phyloP scores from a whole-genome alignment of 2,113 vertebrate species.

The Microcebus murinus region DNA sequence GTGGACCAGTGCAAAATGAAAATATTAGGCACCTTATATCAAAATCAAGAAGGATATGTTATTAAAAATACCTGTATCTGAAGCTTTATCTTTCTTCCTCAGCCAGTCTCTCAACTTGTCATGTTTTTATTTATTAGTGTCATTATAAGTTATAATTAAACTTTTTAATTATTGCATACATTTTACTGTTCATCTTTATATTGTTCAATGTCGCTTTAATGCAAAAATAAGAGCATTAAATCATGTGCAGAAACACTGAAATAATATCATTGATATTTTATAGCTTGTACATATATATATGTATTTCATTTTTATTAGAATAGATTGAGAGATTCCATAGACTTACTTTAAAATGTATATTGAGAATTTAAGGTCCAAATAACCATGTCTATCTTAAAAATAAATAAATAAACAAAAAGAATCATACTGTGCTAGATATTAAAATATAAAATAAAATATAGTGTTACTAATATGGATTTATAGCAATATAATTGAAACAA shows the following conservation, averaged over 20 bases:
- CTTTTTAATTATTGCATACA: neutral
- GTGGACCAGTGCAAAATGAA: neutral
- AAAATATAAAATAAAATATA: too few relatives aligned
- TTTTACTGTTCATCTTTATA: neutral
- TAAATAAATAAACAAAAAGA: too few relatives aligned
- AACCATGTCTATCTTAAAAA: too few relatives aligned
- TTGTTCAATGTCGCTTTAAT: neutral
- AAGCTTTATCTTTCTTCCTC: neutral
- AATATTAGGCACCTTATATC: neutral
- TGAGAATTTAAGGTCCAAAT: too few relatives aligned
- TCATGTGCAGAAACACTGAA: neutral
- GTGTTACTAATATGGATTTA: too few relatives aligned
- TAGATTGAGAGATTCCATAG: neutral
- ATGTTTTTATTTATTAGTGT: neutral
- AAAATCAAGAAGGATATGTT: neutral
- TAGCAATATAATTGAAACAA: too few relatives aligned
- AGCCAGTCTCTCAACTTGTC: neutral
- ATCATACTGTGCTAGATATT: too few relatives aligned
- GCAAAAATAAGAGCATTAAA: neutral
- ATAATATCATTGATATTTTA: neutral
- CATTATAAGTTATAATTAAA: slow-evolving; percentile 21
- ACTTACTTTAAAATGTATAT: too few relatives aligned
- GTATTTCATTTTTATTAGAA: neutral
- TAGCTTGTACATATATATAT: neutral
- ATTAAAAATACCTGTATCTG: neutral